phyloP scores from a whole-genome alignment of 2,797 vertebrate species.

The Odontamblyopus lacepedii region DNA sequence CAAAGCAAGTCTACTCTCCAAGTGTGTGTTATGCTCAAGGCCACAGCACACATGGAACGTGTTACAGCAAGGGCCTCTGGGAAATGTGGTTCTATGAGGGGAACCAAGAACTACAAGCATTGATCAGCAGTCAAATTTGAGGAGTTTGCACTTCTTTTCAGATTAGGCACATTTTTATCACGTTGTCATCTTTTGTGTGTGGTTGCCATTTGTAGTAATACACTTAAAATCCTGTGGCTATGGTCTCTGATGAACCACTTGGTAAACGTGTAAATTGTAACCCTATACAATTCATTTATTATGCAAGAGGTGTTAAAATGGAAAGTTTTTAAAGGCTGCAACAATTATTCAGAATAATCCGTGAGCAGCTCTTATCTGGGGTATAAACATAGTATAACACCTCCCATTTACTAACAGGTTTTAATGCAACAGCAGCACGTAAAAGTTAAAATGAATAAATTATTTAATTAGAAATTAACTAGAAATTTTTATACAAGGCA shows the following conservation, averaged over 20 bases:
- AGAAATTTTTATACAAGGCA: no score
- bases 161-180: constrained; percentile 34
- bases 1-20: constrained; percentile 74
- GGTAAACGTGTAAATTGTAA: no score
- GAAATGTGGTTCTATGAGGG: constrained; percentile 72
- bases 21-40: constrained; percentile 50
- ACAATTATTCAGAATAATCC: no score
- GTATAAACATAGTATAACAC: no score
- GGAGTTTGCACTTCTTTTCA: constrained; percentile 32
- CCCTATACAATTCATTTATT: no score
- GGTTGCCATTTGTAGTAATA: constrained; percentile 4
- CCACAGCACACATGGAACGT: constrained; percentile 74
- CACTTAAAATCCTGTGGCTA: neutral
- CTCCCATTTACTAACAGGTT: neutral
- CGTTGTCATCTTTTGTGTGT: constrained; percentile 19
- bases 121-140: constrained; percentile 64
- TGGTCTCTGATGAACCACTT: neutral
- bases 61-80: constrained; percentile 74
- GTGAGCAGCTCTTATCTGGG: no score
- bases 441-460: no score
- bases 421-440: neutral
- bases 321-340: neutral
- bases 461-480: no score
- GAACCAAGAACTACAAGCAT: constrained; percentile 68
- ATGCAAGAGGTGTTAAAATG: neutral